Base-by-base conservation (phyloP, 2,888 invertebrate genomes). In the Diarsia mendica region DNA sequence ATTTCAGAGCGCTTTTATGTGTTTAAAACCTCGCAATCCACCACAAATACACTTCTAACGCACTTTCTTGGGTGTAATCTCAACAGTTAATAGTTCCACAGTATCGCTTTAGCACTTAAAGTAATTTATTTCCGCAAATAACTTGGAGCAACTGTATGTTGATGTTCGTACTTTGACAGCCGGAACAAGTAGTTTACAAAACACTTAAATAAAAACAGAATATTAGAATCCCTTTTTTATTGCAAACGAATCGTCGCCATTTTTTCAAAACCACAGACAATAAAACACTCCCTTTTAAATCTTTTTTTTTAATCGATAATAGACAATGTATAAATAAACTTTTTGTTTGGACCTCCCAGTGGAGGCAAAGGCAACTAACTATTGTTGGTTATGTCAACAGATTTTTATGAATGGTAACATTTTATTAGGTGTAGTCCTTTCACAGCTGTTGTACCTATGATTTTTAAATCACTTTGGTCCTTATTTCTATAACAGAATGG, bases 181-280 rank as follows among this genome's bases (percentile, higher is more conserved):
- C n/a, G n/a, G n/a, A n/a, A n/a, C 83, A 83, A 83, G 64, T 71
- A 71, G 51, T 64, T 64, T 10, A 63, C 58, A 79, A 82, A 82
- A 79, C 46, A 63, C 33, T 60, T 70, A 82, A 83, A 77, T 13
- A 81, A 75, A 72, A 75, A 81, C 23, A 78, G n/a, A 51, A 48
- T 20, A 69, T 60, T 69, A 65, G 66, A 79, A 82, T 75, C 9
- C 28, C 3, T 55, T 72, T 82, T 79, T 77, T 60, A 68, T 61
- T 74, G 39, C 71, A 39, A 70, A 49, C 63, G n/a, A 67, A 61
- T 73, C 28, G 11, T 23, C 75, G 70, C 74, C 68, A 71, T 82
- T 77, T 83, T 84, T 72, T 68, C 51, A 23, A 86, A 87, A 87
- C 86, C 86, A 87, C 85, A 87, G 75, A 87, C 83, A 79, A 85